These are phyloP conservation scores for Chironomus tentans DNA, from an alignment of 2,888 invertebrate genomes.

Conservation along the genomic window DNA sequence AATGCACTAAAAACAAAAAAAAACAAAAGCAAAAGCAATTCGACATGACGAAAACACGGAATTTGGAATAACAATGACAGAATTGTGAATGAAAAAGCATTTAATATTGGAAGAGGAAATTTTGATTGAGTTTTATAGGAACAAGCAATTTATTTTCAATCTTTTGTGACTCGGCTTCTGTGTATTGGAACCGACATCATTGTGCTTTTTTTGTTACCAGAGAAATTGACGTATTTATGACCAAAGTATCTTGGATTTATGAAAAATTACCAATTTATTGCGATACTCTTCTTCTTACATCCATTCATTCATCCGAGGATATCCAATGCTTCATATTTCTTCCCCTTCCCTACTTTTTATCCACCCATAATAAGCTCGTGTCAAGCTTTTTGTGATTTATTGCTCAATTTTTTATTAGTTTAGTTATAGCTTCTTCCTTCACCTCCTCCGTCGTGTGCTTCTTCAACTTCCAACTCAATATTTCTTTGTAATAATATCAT, in stretches of 20 bases:
- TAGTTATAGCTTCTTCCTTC: neutral
- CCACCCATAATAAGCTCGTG: constrained; percentile 20
- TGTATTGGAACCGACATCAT: too few species aligned
- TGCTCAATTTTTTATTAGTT: constrained; percentile 5
- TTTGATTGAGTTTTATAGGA: too few species aligned
- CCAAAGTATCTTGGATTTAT: neutral
- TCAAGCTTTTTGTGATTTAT: constrained; percentile 24
- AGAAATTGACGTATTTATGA: neutral
- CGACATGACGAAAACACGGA: neutral
- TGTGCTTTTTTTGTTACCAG: too few species aligned
- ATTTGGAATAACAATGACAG: too few species aligned
- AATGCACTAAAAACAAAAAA: too few species aligned
- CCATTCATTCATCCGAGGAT: neutral
- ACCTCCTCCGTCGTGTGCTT: neutral
- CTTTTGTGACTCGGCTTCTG: too few species aligned
- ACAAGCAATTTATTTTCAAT: too few species aligned
- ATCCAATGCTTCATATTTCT: neutral
- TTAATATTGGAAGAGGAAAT: too few species aligned
- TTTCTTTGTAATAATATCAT: neutral
- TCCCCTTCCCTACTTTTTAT: too few species aligned
- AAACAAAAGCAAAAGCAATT: neutral
- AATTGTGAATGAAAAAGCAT: too few species aligned
- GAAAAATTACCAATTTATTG: constrained; percentile 26
- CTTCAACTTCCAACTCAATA: neutral
- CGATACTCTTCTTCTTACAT: neutral